Evolutionary conservation across 2,888 invertebrate species (phyloP), one percentile per base, ranked within the genome.

Genomic region (Hyalella azteca): DNA sequence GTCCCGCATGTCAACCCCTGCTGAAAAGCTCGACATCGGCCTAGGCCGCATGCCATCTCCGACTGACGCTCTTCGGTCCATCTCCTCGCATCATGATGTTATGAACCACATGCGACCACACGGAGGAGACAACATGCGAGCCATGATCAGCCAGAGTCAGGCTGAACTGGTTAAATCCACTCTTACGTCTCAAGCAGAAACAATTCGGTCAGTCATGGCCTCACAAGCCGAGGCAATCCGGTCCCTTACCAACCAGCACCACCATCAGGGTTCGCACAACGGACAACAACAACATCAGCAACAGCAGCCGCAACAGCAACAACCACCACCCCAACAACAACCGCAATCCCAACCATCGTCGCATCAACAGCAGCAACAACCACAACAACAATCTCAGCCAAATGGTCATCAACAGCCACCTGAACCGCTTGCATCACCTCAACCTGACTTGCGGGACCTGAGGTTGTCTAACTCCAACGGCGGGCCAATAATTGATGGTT

Each of bases 151-250:
- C 76, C 85, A 85, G 78, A 83, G 83, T 45, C 85, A 85, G 80
- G 85, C 85, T 2, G 82, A 85, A 78, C 81, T 85, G 50, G 85
- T 85, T 75, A 82, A 81, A 78, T 85, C 85, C 45, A 85, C 85
- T 78, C 89, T 95, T 32, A 90, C 95, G 87, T 93, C 94, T 85
- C 95, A 95, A 87, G 95, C 95, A 0, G 95, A 95, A 88, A 94
- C 94, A 0, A 93, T 93, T 7, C 89, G 95, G 49, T 90, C 95
- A 86, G 88, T 95, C 81, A 95, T 95, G 48, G 95, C 95, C 85
- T 90, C 86, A 85, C 93, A 93, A 86, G 92, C 92, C 0, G 91
- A 84, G 78, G 81, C 84, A 77, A 80, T 85, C 81, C 78, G 85
- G n/a, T 79, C 79, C 13, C 80, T 81, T 36, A 81, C 81, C 49